Base-by-base conservation (phyloP, 2,797 vertebrate genomes). In the Cetoscarus ocellatus region DNA sequence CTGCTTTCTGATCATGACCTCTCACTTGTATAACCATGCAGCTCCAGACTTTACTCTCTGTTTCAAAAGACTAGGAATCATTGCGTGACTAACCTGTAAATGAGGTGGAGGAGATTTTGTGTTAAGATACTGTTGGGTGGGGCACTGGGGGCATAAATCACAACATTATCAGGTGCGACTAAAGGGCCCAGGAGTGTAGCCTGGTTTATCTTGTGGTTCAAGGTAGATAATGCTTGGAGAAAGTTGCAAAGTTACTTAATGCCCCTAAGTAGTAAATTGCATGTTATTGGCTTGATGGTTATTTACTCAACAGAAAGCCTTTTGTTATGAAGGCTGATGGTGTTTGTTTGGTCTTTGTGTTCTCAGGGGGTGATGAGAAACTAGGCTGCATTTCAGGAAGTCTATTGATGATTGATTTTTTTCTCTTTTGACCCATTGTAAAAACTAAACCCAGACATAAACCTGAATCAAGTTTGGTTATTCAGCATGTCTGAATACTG, bases 11-110 rank as follows among this genome's bases (percentile, higher is more conserved):
- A n/a, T 63, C 38, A 58, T 52, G 70, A 38, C 68, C 27, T 67
- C 34, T 5, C 43, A 57, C 15, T 56, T 50, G 9, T 66, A 59
- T 61, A 66, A 64, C 38, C 43, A 34, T 67, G 45, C 59, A 17
- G 43, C 57, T 40, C 15, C 7, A 13, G 45, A 68, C 47, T 72
- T 70, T 49, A 53, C 34, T 36, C 55, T 64, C 6, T 72, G 45
- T 79, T 73, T 67, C 71, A 44, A 77, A 70, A 77, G 44, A 70
- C 35, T 53, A 8, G 3, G 69, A 64, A 42, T 7, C 39, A 45
- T 65, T 62, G 77, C 54, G 55, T 75, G 72, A 72, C 49, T 40
- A 56, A 69, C 57, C 40, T 83, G 63, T 63, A 66, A 79, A 79
- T 63, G 57, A 62, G 54, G 12, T 10, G 57, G 50, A 7, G 43